Percentiles rank a stretch among this genome's conserved stretches.
Conservation (phyloP, 2,888 invertebrate species). For the Lymantria monacha region DNA sequence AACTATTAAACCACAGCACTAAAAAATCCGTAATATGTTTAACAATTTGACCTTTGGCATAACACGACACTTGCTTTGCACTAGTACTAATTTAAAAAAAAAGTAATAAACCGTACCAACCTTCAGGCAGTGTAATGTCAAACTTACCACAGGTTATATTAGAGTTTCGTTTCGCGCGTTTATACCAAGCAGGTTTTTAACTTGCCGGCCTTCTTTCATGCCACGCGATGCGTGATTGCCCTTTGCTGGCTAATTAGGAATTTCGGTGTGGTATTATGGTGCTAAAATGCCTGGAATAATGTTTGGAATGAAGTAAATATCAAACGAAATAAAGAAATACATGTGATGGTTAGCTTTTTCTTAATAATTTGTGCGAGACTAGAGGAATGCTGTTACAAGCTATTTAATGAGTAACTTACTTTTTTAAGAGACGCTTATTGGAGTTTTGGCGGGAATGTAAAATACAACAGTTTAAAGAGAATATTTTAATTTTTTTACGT, state of each 20-base stretch:
- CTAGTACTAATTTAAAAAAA: constrained; percentile 39
- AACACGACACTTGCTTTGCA: neutral
- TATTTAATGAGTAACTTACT: too few species aligned
- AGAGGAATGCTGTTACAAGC: too few species aligned
- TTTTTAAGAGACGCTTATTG: too few species aligned
- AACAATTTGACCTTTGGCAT: constrained; percentile 43
- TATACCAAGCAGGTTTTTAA: constrained; percentile 28
- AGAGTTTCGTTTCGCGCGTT: constrained; percentile 19
- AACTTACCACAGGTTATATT: constrained; percentile 23
- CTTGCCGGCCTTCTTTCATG: constrained; percentile 46
- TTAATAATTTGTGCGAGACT: too few species aligned
- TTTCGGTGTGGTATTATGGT: constrained; percentile 32
- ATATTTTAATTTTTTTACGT: too few species aligned
- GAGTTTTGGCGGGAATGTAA: too few species aligned
- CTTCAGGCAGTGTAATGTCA: constrained; percentile 23
- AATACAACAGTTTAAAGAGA: too few species aligned
- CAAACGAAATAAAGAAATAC: constrained; percentile 25
- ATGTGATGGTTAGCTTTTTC: neutral
- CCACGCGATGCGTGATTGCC: constrained; percentile 53
- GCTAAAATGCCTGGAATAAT: constrained; percentile 28
- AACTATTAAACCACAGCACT: constrained; percentile 13
- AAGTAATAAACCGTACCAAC: constrained; percentile 18
- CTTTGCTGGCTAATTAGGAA: constrained; percentile 56
- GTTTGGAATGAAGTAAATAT: constrained; percentile 27
- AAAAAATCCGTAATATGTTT: constrained; percentile 36